Evolutionary conservation across 2,797 vertebrate species (phyloP), one percentile per base, ranked within the genome.

Genomic region (Rhynchotus rufescens): DNA sequence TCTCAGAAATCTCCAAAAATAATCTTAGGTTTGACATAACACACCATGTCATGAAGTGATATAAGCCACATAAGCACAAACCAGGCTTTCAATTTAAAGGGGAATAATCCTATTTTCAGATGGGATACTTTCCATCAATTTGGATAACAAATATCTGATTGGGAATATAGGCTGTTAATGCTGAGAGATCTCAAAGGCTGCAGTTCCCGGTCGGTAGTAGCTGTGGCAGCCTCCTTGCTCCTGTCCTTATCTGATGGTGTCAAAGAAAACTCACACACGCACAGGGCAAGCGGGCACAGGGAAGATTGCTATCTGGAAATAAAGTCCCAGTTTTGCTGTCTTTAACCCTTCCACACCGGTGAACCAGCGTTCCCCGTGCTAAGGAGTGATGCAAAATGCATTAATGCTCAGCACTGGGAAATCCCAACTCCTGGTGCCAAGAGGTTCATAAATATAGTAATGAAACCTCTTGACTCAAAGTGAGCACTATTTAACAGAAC

Each of bases 141-240:
- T 97, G 95, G 96, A 94, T 95, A 97, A 93, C 54, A 96, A 96
- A 95, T 96, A 97, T 94, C 93, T 95, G 94, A 93, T 95, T 88
- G 85, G 88, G 82, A 89, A 72, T 87, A 60, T 2, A 88, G 60
- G 59, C 61, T 82, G 22, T 5, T 77, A 73, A 71, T 15, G 62
- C 5, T 57, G 65, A 89, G 61, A 84, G 60, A 62, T 76, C 69
- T 82, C 84, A 75, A 94, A 88, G 83, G 12, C 89, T 92, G 56
- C 59, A 44, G 4, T 9, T 71, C 42, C 73, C 92, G 56, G 49
- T 65, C 19, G 68, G 8, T 34, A 76, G 82, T 40, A 79, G 22
- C n/a, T 52, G 34, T 34, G 51, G 67, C 56, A 90, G 26, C 38
- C 26, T 66, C 28, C 6, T 84, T 87, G 36, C 64, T 80, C 71